Conservation (phyloP, 2,113 vertebrate species). For the Noturus placidus region DNA sequence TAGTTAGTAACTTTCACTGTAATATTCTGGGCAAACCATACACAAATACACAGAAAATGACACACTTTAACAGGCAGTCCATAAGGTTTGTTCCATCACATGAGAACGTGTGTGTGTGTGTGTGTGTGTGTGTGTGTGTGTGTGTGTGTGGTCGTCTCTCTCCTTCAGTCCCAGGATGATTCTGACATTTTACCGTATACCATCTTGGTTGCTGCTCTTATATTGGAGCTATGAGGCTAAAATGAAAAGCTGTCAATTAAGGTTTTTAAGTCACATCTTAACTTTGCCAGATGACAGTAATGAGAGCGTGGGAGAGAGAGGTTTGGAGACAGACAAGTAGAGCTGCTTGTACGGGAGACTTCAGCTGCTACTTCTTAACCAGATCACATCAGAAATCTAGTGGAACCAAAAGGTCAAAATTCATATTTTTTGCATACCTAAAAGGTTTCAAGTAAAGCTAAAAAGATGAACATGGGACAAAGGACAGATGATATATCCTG, state of each 20-base stretch:
- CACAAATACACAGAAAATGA: not conserved
- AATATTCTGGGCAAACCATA: not conserved
- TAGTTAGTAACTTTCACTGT: not conserved
- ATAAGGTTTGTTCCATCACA: not conserved
- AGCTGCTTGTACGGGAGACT: conserved; percentile 11
- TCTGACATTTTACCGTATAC: conserved; percentile 64
- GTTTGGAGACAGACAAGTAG: not conserved
- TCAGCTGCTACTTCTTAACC: not conserved
- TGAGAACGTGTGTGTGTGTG: conserved; percentile 14
- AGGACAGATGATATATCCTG: not conserved
- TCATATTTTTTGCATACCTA: conserved; percentile 10
- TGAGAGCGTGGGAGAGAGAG: conserved; percentile 49
- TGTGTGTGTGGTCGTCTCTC: conserved; percentile 57
- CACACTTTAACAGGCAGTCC: not conserved
- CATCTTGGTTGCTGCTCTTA: conserved; percentile 57
- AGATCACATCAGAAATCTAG: not conserved
- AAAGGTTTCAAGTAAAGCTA: not conserved
- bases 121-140: conserved; percentile 38
- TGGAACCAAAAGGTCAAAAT: conserved; percentile 11
- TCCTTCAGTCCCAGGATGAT: conserved; percentile 47
- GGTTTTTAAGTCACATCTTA: conserved; percentile 72
- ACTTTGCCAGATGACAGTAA: conserved; percentile 60
- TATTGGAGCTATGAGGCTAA: conserved; percentile 50
- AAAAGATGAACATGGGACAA: not conserved
- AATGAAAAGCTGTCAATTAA: conserved; percentile 60